Evolutionary conservation across 2,797 vertebrate genomes (phyloP).

Genomic region (Lepus townsendii): DNA sequence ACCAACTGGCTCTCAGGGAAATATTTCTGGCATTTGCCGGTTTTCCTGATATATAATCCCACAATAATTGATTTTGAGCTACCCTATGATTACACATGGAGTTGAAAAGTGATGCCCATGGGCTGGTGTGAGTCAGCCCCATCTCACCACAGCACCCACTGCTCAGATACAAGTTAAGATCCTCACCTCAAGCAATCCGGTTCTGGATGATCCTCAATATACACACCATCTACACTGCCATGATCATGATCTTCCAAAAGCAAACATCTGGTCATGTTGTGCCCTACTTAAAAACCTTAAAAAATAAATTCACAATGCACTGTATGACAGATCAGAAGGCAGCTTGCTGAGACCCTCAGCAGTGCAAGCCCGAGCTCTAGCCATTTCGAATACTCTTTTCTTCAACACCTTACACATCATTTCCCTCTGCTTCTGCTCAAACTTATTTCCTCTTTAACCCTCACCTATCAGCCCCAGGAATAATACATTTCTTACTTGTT

Average conservation of each 20-base stretch:
- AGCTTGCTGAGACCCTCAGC: neutral
- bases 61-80: neutral
- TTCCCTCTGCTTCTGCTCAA: neutral
- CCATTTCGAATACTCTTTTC: neutral
- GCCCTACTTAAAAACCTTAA: conserved; percentile 13
- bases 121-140: neutral
- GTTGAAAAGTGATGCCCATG: neutral
- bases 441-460: neutral
- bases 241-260: conserved; percentile 6
- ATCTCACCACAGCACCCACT: neutral
- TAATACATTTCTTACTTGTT: neutral
- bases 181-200: neutral
- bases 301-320: neutral
- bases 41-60: neutral
- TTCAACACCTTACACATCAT: neutral
- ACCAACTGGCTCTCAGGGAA: neutral
- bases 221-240: neutral
- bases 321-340: neutral
- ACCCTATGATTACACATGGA: neutral
- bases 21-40: neutral
- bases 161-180: neutral
- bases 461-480: neutral
- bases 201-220: neutral
- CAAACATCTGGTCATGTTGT: neutral
- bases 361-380: neutral